phyloP scores from a whole-genome alignment of 2,797 vertebrate genomes.

The Denticeps clupeoides region DNA sequence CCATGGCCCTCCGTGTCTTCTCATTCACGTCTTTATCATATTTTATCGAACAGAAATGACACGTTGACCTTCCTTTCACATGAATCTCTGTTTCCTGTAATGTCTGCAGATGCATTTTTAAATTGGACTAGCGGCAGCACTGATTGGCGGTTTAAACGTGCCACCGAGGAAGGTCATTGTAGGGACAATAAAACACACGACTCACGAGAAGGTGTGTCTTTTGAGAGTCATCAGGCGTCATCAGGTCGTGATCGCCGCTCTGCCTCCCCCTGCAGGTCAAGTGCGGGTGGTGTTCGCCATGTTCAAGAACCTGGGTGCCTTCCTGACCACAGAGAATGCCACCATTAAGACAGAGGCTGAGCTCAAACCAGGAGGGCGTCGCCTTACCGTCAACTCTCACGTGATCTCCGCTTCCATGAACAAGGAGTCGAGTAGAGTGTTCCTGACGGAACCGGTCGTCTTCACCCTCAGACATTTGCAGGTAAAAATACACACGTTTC shows the following conservation, averaged over 20 bases:
- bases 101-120: no score
- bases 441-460: constrained; percentile 79
- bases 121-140: no score
- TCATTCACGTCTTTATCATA: no score
- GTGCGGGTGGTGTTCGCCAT: constrained; percentile 83
- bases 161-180: no score
- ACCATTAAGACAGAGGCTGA: constrained; percentile 65
- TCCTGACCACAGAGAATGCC: constrained; percentile 80
- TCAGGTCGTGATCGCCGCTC: not conserved
- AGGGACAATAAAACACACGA: no score
- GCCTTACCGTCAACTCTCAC: constrained; percentile 79
- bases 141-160: no score
- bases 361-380: constrained; percentile 38
- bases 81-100: not conserved
- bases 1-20: no score
- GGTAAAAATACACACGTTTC: constrained; percentile 46
- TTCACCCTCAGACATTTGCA: constrained; percentile 80
- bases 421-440: constrained; percentile 78
- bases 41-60: no score
- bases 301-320: constrained; percentile 81
- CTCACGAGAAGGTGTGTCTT: no score
- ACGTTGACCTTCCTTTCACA: no score
- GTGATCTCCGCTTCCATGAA: constrained; percentile 86
- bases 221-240: not conserved
- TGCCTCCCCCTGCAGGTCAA: constrained; percentile 56